These are phyloP conservation scores for Ferdinandea cuprea DNA, from an alignment of 2,888 invertebrate genomes.

Conservation along the genomic window DNA sequence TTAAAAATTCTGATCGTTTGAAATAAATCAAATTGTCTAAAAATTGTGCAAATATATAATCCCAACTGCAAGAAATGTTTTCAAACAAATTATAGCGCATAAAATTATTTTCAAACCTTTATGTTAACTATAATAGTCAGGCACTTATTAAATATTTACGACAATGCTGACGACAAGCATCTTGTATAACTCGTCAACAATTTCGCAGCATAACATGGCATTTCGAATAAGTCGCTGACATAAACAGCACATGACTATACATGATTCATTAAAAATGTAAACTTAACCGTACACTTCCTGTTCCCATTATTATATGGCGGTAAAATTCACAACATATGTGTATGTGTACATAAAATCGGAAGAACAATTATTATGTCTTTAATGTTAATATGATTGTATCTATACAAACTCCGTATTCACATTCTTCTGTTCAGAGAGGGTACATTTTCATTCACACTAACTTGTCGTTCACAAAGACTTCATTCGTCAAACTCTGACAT, in stretches of 20 bases:
- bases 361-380: background rate
- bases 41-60: too few relatives aligned
- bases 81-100: too few relatives aligned
- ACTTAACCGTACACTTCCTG: background rate
- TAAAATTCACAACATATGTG: background rate
- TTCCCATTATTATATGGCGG: background rate
- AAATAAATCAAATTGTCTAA: too few relatives aligned
- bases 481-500: conserved; percentile 40
- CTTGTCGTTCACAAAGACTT: conserved; percentile 34
- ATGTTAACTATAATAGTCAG: too few relatives aligned
- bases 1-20: too few relatives aligned
- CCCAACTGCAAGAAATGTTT: too few relatives aligned
- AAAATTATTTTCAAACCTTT: too few relatives aligned
- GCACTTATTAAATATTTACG: too few relatives aligned
- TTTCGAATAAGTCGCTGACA: conserved; percentile 9
- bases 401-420: background rate
- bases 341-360: background rate
- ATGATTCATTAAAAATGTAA: conserved; percentile 23
- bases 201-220: conserved; percentile 12
- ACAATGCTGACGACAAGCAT: background rate
- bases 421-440: background rate
- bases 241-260: background rate
- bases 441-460: conserved; percentile 2
- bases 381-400: conserved; percentile 5
- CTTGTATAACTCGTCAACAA: conserved; percentile 9